Conservation (phyloP, 2,888 invertebrate genomes). For the Chloromyia formosa region DNA sequence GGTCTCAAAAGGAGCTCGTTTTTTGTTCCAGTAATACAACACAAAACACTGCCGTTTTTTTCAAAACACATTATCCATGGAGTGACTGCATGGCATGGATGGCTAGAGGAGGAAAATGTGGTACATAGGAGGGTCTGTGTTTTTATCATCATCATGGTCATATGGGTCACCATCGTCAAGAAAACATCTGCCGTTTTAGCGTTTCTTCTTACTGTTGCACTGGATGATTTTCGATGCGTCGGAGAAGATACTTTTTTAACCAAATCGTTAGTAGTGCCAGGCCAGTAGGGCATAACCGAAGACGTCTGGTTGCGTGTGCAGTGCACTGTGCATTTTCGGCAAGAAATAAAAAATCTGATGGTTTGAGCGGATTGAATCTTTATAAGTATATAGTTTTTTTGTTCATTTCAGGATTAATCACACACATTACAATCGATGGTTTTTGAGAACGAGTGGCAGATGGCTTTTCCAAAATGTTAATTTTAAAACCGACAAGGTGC, state of each 20-base stretch:
- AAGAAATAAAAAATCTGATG: constrained; percentile 18
- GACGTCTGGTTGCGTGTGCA: no score
- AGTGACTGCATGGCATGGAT: not conserved
- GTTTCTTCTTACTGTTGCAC: not conserved
- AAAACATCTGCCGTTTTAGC: constrained; percentile 24
- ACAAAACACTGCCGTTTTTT: not conserved
- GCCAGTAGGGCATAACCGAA: no score
- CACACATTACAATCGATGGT: not conserved
- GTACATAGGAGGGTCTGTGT: not conserved
- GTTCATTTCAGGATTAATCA: constrained; percentile 17
- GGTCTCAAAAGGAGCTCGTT: not conserved
- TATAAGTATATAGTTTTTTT: no score
- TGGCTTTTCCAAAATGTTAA: not conserved
- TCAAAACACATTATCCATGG: not conserved
- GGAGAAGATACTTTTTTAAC: not conserved
- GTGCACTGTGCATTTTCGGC: not conserved
- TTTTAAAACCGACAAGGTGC: constrained; percentile 10
- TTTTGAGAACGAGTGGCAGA: not conserved
- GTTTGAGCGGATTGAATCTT: not conserved
- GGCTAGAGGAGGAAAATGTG: no score
- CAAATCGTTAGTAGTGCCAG: no score
- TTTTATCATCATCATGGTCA: constrained; percentile 9
- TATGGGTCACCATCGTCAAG: constrained; percentile 12
- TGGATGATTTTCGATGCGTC: not conserved
- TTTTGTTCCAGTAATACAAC: not conserved